These are phyloP conservation scores for Oreocharis arfaki DNA, from an alignment of 2,113 vertebrate species.

Conservation along the genomic window DNA sequence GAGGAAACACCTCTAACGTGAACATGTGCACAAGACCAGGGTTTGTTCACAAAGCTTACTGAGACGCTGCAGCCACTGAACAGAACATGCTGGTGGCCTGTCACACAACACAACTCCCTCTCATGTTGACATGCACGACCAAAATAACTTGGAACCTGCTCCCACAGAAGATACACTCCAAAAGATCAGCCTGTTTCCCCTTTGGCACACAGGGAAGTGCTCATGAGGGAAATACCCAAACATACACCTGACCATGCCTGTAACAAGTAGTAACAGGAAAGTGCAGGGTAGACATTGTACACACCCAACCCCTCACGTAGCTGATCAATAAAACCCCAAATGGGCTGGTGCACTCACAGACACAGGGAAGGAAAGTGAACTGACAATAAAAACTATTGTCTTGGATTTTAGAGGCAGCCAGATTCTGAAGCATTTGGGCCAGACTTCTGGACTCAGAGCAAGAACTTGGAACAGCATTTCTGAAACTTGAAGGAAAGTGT, in stretches of 20 bases:
- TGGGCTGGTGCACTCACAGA: not conserved
- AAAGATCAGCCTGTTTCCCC: not conserved
- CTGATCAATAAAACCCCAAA: not conserved
- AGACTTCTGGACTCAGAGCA: not conserved
- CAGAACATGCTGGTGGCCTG: not conserved
- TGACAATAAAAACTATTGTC: not conserved
- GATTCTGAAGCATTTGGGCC: not conserved
- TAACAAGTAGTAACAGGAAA: not conserved
- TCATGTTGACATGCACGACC: constrained; percentile 6
- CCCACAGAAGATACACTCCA: not conserved
- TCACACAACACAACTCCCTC: not conserved
- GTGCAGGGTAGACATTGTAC: rapidly evolving
- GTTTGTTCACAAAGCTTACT: constrained; percentile 15
- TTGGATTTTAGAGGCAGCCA: not conserved
- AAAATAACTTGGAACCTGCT: not conserved
- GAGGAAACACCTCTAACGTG: not conserved
- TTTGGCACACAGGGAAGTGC: not conserved
- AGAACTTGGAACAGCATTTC: not conserved
- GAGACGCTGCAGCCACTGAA: not conserved
- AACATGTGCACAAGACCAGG: not conserved
- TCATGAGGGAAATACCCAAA: not conserved
- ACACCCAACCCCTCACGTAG: not conserved
- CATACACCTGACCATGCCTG: not conserved
- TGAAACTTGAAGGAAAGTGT: not conserved
- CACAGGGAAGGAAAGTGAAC: not conserved